phyloP scores from a whole-genome alignment of 2,113 vertebrate genomes.

The Pontoporia blainvillei region DNA sequence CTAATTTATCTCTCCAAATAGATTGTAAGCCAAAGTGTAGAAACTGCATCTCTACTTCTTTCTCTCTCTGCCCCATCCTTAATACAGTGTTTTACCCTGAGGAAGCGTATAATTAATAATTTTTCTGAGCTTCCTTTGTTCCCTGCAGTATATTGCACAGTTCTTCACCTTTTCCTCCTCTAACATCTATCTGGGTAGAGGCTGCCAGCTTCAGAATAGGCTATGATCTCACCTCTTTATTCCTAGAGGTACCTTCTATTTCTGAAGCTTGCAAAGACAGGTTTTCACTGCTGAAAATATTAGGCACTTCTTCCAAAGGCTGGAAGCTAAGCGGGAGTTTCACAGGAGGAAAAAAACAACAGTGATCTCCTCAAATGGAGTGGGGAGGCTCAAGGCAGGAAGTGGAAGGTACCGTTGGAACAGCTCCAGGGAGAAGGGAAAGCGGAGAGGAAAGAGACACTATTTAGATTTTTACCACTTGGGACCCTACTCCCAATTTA shows the following conservation, averaged over 20 bases:
- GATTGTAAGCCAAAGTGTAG: neutral
- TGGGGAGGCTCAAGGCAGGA: slow-evolving; percentile 21
- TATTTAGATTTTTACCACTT: slow-evolving; percentile 22
- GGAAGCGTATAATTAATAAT: neutral
- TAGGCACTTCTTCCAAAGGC: slow-evolving; percentile 7
- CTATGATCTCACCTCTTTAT: neutral
- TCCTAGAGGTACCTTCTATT: neutral
- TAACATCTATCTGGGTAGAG: neutral
- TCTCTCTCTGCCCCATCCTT: neutral
- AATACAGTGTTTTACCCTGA: neutral
- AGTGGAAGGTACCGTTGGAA: neutral
- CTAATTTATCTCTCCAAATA: neutral
- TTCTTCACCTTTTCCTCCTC: neutral
- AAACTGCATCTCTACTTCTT: neutral
- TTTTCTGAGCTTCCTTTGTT: neutral
- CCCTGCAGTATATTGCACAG: neutral
- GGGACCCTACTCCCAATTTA: slow-evolving; percentile 21
- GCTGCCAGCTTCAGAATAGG: neutral
- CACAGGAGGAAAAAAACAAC: slow-evolving; percentile 62
- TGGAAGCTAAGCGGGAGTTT: slow-evolving; percentile 21
- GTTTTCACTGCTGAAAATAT: slow-evolving; percentile 47
- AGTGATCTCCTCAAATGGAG: slow-evolving; percentile 29
- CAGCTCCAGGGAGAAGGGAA: slow-evolving; percentile 15
- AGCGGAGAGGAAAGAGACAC: neutral
- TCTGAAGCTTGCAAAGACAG: neutral